Base-by-base conservation (phyloP, 1,140 invertebrate genomes). In the Dufourea novaeangliae region DNA sequence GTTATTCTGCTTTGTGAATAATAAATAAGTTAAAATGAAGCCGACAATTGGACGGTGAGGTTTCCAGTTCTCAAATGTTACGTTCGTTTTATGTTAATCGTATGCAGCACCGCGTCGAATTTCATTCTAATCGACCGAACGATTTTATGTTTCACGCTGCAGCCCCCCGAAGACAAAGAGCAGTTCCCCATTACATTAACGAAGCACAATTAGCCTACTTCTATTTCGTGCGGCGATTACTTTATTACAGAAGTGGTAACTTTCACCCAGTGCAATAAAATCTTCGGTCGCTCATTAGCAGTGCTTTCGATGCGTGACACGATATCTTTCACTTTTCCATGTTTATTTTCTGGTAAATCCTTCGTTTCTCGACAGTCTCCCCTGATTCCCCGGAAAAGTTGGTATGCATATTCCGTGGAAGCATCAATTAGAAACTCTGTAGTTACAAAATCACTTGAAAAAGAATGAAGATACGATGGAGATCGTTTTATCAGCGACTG, bases 241-340 rank as follows among this genome's bases (percentile, higher is more conserved):
- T 77, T 34, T 41, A 59, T 29, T 63, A 50, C 39, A 50, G 25
- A 17, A 11, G 20, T 10, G 56, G 52, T 59, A 64, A 77, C 73
- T 80, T 77, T 80, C 78, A 64, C 67, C 17, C 25, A 20, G 3
- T 10, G 41, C 54, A 71, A 71, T 78, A 66, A 80, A 71, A 59
- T 41, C 25, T 80, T 69, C 41, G 68, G 32, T 46, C 11, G 14
- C 14, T 50, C 41, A 59, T 77, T 78, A 78, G 0, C 62, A 27
- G 25, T 29, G 17, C 8, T 14, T 78, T 12, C 61, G 41, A 71
- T 71, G 46, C 32, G 27, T 59, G 44, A 76, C 66, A 76, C 44
- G n/a, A 61, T 44, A 79, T 76, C 64, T 63, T 41, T 52, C 37
- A 11, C 66, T 37, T 79, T 79, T 46, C 62, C 34, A 3, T 20